Evolutionary conservation across 2,888 invertebrate species (phyloP).

Genomic region (Temnothorax rugatulus): DNA sequence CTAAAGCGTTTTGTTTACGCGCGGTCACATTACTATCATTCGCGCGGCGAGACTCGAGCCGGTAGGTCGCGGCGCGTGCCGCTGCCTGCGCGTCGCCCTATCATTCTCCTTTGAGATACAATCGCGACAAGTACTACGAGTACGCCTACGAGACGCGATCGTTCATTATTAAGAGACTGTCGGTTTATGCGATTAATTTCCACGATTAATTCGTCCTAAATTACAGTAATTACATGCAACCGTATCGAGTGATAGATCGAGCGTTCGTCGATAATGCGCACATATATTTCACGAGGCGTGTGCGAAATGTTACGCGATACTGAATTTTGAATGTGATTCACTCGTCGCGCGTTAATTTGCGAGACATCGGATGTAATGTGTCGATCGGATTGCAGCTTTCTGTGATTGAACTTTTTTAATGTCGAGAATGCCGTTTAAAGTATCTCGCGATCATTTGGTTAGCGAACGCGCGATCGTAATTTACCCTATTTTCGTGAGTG

Average conservation of each 20-base stretch:
- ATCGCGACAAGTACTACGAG: neutral
- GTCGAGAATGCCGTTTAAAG: neutral
- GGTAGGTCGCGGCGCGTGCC: neutral
- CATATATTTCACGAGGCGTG: neutral
- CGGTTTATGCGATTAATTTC: neutral
- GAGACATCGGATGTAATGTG: neutral
- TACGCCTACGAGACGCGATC: neutral
- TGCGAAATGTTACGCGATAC: neutral
- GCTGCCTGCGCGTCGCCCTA: neutral
- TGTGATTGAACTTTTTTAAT: neutral
- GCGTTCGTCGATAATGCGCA: neutral
- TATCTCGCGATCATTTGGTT: neutral
- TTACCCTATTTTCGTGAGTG: neutral
- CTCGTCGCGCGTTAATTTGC: neutral
- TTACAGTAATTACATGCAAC: neutral
- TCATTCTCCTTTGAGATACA: neutral
- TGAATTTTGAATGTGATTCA: neutral
- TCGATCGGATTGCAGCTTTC: neutral
- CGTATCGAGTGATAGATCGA: neutral
- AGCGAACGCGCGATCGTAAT: neutral
- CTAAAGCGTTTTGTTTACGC: neutral
- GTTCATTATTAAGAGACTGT: neutral
- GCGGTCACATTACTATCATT: slow-evolving; percentile 1
- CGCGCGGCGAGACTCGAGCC: neutral
- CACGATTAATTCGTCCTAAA: neutral